Evolutionary conservation across 2,888 invertebrate genomes (phyloP).

Genomic region (Calliopum simillimum): DNA sequence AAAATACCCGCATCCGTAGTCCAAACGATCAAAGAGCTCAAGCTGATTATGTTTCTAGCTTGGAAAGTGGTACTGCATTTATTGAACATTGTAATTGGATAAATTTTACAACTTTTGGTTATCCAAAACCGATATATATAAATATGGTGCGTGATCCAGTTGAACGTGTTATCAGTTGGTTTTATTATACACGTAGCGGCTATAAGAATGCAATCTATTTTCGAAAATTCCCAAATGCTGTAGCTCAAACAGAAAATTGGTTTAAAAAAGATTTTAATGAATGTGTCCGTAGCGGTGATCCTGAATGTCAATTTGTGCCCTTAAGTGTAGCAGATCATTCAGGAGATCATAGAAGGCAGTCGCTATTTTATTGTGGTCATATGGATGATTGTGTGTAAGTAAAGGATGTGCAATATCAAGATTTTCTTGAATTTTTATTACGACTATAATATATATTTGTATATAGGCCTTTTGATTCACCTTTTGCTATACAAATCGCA

Average conservation of each 20-base stretch:
- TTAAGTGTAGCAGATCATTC: conserved; percentile 83
- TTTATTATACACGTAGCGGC: conserved; percentile 87
- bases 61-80: conserved; percentile 80
- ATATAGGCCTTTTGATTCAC: conserved; percentile 41
- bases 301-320: conserved; percentile 83
- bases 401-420: conserved; percentile 8
- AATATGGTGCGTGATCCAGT: conserved; percentile 90
- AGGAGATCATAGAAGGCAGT: conserved; percentile 85
- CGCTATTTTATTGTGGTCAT: conserved; percentile 90
- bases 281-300: conserved; percentile 83
- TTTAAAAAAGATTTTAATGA: conserved; percentile 79
- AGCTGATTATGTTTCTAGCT: conserved; percentile 76
- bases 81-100: conserved; percentile 89
- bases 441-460: neutral
- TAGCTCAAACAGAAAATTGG: conserved; percentile 58
- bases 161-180: conserved; percentile 90
- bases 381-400: conserved; percentile 83
- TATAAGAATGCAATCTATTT: conserved; percentile 77
- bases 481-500: conserved; percentile 80
- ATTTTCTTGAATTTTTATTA: neutral
- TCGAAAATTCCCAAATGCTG: conserved; percentile 81
- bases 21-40: conserved; percentile 80
- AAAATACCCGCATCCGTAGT: conserved; percentile 60
- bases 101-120: conserved; percentile 82
- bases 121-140: conserved; percentile 85